These are phyloP conservation scores for Solen grandis DNA, from an alignment of 1,140 invertebrate genomes.

Conservation along the genomic window DNA sequence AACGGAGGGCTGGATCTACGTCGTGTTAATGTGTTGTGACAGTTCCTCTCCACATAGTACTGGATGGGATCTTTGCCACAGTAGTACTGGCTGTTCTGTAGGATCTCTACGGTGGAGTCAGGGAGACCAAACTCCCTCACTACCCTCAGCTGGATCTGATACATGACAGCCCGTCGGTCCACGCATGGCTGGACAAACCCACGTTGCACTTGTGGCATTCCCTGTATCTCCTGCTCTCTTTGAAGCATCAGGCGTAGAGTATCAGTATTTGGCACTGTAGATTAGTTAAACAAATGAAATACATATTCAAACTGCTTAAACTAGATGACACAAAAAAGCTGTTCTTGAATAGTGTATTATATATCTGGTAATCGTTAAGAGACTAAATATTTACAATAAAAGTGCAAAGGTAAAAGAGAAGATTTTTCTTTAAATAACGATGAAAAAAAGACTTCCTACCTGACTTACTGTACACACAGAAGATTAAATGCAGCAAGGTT, in stretches of 20 bases:
- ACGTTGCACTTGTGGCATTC: conserved; percentile 89
- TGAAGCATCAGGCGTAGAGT: conserved; percentile 90
- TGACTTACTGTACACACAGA: too few relatives aligned
- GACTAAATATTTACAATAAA: too few relatives aligned
- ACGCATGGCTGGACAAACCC: conserved; percentile 88
- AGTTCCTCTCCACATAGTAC: conserved; percentile 26
- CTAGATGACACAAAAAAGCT: too few relatives aligned
- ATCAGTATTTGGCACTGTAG: conserved; percentile 88
- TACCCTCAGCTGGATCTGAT: conserved; percentile 91
- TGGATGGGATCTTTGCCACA: conserved; percentile 57
- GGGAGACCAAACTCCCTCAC: conserved; percentile 97
- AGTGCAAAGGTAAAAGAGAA: too few relatives aligned
- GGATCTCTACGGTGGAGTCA: conserved; percentile 92
- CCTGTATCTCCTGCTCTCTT: conserved; percentile 91
- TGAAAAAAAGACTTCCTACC: too few relatives aligned
- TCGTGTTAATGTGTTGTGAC: conserved; percentile 28
- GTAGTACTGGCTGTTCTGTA: conserved; percentile 83
- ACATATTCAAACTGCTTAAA: too few relatives aligned
- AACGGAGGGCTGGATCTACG: conserved; percentile 51
- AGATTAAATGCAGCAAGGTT: too few relatives aligned
- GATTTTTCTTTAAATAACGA: too few relatives aligned
- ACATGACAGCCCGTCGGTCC: conserved; percentile 88
- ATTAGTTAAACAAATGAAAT: too few relatives aligned
- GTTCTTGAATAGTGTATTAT: too few relatives aligned
- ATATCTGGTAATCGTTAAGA: too few relatives aligned